Evolutionary conservation across 2,888 invertebrate genomes (phyloP).

Genomic region (Azorinus chamasolen): DNA sequence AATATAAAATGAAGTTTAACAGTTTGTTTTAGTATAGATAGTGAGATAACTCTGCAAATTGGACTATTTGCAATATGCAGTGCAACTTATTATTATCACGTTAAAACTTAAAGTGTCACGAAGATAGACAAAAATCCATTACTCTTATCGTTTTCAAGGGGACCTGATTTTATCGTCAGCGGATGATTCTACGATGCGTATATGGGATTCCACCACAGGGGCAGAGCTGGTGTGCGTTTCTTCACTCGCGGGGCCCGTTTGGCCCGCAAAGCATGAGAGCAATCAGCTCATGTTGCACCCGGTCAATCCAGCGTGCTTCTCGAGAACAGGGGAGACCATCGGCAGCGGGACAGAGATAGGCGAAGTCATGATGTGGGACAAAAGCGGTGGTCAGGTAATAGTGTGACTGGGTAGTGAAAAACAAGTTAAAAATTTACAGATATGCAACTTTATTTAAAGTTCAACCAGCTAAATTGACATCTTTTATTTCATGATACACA

Average conservation of each 20-base stretch:
- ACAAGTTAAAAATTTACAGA: too few species aligned
- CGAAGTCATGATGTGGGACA: constrained; percentile 56
- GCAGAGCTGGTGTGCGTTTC: constrained; percentile 59
- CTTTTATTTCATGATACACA: not conserved
- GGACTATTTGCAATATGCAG: too few species aligned
- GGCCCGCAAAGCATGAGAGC: constrained; percentile 33
- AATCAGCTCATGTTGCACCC: constrained; percentile 55
- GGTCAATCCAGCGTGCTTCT: constrained; percentile 62
- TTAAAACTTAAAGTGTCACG: too few species aligned
- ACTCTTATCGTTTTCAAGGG: constrained; percentile 37
- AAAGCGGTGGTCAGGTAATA: constrained; percentile 58
- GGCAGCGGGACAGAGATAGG: constrained; percentile 59
- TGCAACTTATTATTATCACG: too few species aligned
- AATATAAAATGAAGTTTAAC: too few species aligned
- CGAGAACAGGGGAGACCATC: constrained; percentile 49
- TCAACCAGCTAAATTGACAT: not conserved
- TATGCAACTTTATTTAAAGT: not conserved
- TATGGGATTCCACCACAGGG: constrained; percentile 62
- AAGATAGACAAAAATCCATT: too few species aligned
- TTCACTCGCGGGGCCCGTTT: constrained; percentile 58
- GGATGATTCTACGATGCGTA: constrained; percentile 55
- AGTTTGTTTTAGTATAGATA: too few species aligned
- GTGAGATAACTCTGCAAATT: too few species aligned
- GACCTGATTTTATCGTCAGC: constrained; percentile 55
- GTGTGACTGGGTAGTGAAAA: not conserved